A percentile compares a stretch with the other conserved stretches of the same genome.
Conservation (phyloP, 2,888 invertebrate genomes). For the Tetramorium bicarinatum region DNA sequence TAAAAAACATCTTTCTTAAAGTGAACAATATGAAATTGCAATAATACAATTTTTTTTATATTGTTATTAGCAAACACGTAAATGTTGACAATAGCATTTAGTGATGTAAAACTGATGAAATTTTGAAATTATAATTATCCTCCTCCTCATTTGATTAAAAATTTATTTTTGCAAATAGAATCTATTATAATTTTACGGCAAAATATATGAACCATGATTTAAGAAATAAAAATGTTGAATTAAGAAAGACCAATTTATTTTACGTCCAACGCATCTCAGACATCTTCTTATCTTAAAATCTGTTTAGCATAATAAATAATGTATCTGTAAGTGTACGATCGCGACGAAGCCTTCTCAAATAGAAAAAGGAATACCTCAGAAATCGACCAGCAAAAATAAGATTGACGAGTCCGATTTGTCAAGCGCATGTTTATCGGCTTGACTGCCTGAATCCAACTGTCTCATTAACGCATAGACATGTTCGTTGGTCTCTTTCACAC, state of each 20-base stretch:
- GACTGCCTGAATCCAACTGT: background rate
- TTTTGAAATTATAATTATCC: background rate
- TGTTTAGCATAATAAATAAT: conserved; percentile 9
- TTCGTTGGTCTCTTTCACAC: background rate
- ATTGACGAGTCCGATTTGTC: conserved; percentile 3
- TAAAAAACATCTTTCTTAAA: background rate
- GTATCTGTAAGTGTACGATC: background rate
- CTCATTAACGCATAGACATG: background rate
- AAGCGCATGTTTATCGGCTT: background rate
- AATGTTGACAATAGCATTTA: background rate
- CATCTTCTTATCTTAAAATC: background rate
- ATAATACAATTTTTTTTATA: background rate
- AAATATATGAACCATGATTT: background rate
- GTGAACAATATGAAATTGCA: background rate
- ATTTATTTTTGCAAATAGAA: background rate
- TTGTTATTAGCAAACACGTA: background rate
- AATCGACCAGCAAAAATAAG: background rate
- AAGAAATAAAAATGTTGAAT: background rate
- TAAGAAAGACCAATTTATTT: conserved; percentile 8
- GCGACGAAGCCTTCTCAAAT: background rate
- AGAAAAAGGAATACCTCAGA: background rate
- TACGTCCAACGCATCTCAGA: background rate
- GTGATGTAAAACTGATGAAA: background rate
- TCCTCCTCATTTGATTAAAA: background rate
- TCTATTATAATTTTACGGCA: background rate